Evolutionary conservation across 1,140 invertebrate genomes (phyloP), one percentile per base, ranked within the genome.

Genomic region (Drosophila baimaii): DNA sequence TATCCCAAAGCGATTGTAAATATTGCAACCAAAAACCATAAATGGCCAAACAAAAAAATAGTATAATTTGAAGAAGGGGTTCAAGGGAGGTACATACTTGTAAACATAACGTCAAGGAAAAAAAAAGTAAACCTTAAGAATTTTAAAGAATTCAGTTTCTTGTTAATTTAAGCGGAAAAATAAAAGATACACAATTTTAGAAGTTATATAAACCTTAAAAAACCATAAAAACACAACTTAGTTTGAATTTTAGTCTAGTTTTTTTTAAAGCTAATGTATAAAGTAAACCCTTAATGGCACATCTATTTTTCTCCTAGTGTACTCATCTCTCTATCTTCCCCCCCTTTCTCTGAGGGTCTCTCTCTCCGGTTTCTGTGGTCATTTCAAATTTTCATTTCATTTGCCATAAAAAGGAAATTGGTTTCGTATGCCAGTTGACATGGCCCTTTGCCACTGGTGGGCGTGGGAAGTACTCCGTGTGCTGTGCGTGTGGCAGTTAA

Each of bases 351-450:
- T 6, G 23, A 44, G 44, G n/a, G 37, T 52, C 21, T 2, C 27
- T 37, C 43, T 41, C 65, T 49, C 35, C 44, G 39, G 79, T 84
- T 84, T 84, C 27, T 88, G 84, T 88, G 83, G 83, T 88, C 83
- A 88, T 88, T 88, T 88, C 84, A 88, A 88, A 89, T 88, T 88
- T 88, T 88, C 83, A 88, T 88, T 88, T 88, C 83, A 89, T 89
- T 88, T 88, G 84, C 84, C 83, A 89, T 88, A 88, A 88, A 88
- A 88, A 88, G 83, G 83, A 88, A 88, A 88, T 88, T 88, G 83
- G 83, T 89, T 88, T 88, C 69, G 84, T 89, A 80, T 86, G 83
- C 79, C 77, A 78, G 81, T 85, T 84, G 77, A 63, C 79, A 68
- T 63, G 68, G 65, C 58, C 75, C 62, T 74, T 57, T 31, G 33